A percentile compares a stretch with the other conserved stretches of the same genome.
These are phyloP conservation scores for Clinocottus analis DNA, from an alignment of 2,113 vertebrate species.

Conservation along the genomic window DNA sequence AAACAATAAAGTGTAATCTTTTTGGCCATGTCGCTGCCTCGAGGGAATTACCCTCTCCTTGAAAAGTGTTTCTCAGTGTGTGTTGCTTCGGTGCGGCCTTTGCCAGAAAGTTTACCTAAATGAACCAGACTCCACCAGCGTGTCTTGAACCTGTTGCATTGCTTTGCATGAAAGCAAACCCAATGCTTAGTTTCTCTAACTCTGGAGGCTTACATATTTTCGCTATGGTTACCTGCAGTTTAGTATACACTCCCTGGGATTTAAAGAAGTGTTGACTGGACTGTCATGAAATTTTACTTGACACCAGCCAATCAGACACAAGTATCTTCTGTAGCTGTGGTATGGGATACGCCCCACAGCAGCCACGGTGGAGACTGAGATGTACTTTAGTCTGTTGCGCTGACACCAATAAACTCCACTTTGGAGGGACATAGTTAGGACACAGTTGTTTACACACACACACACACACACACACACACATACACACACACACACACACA, in stretches of 20 bases:
- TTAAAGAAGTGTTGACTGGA: not conserved
- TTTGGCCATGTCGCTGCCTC: not conserved
- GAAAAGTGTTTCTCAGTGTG: not conserved
- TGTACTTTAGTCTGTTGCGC: conserved; percentile 24
- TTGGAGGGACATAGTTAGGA: conserved; percentile 55
- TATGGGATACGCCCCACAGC: not conserved
- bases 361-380: conserved; percentile 7
- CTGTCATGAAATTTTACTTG: conserved; percentile 27
- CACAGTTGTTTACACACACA: conserved; percentile 61
- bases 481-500: conserved; percentile 32
- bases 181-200: not conserved
- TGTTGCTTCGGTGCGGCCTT: not conserved
- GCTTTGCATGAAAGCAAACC: not conserved
- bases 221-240: conserved; percentile 15
- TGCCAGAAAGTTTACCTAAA: not conserved
- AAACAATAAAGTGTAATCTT: not conserved
- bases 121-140: not conserved
- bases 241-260: not conserved
- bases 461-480: conserved; percentile 29
- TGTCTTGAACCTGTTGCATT: not conserved
- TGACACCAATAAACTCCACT: conserved; percentile 60
- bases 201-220: not conserved
- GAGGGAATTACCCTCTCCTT: not conserved
- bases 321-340: conserved; percentile 17
- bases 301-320: conserved; percentile 25